A percentile compares a stretch with the other conserved stretches of the same genome.
Evolutionary conservation across 2,888 invertebrate genomes (phyloP).

Genomic region (Palloptera scutellata): DNA sequence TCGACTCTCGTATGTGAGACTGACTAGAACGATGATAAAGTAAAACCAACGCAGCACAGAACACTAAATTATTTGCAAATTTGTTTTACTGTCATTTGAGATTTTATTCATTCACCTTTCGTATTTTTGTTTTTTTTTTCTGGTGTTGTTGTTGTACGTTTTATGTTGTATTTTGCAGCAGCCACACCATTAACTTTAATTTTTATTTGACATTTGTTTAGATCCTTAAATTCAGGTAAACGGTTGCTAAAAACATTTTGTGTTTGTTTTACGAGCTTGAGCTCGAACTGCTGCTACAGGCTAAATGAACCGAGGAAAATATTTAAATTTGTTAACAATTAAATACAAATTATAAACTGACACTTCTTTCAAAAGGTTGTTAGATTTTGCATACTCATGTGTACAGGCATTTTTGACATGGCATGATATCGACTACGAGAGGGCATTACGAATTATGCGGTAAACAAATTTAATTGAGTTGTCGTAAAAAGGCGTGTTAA

Average conservation of each 20-base stretch:
- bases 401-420: too few relatives aligned
- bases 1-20: too few relatives aligned
- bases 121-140: neutral
- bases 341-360: neutral
- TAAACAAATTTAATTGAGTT: too few relatives aligned
- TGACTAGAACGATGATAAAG: too few relatives aligned
- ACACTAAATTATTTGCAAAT: slow-evolving; percentile 4
- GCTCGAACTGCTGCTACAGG: neutral
- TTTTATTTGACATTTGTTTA: neutral
- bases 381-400: too few relatives aligned
- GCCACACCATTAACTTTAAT: neutral
- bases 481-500: too few relatives aligned
- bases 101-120: neutral
- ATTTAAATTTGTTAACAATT: neutral
- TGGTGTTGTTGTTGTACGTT: neutral
- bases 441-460: too few relatives aligned
- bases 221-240: neutral
- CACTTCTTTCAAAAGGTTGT: too few relatives aligned
- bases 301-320: neutral
- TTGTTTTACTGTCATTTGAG: slow-evolving; percentile 2
- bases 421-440: too few relatives aligned
- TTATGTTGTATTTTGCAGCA: neutral
- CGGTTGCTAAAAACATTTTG: neutral
- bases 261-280: neutral
- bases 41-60: neutral